Percentiles rank a stretch among this genome's conserved stretches.
Conservation (phyloP, 2,113 vertebrate species). For the Phylloscopus trochilus region DNA sequence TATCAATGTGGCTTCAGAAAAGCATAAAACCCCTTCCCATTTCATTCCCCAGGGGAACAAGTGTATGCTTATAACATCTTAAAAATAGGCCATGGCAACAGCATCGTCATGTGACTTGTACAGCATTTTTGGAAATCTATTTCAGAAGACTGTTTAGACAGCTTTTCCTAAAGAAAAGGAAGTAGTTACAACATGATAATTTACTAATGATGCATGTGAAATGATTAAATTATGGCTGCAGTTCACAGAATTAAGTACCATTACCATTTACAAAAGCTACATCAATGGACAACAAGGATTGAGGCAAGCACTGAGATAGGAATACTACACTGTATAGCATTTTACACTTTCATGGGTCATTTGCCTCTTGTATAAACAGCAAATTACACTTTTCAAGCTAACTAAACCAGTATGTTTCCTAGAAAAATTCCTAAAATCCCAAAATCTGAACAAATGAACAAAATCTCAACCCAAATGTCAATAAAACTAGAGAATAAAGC, state of each 20-base stretch:
- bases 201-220: background rate
- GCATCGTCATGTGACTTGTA: background rate
- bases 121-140: background rate
- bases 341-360: background rate
- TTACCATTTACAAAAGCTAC: background rate
- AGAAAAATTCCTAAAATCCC: background rate
- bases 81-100: background rate
- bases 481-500: background rate
- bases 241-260: background rate
- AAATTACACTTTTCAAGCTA: background rate
- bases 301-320: background rate
- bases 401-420: background rate
- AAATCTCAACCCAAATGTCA: background rate
- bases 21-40: background rate
- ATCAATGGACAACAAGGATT: background rate
- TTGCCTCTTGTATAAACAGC: background rate
- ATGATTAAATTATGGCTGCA: background rate
- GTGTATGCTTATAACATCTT: background rate
- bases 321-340: background rate
- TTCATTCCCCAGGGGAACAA: background rate
- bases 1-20: background rate
- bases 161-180: background rate
- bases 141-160: background rate
- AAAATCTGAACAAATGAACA: background rate
- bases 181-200: background rate